Evolutionary conservation across 1,140 invertebrate genomes (phyloP).

Genomic region (Papilio machaon): DNA sequence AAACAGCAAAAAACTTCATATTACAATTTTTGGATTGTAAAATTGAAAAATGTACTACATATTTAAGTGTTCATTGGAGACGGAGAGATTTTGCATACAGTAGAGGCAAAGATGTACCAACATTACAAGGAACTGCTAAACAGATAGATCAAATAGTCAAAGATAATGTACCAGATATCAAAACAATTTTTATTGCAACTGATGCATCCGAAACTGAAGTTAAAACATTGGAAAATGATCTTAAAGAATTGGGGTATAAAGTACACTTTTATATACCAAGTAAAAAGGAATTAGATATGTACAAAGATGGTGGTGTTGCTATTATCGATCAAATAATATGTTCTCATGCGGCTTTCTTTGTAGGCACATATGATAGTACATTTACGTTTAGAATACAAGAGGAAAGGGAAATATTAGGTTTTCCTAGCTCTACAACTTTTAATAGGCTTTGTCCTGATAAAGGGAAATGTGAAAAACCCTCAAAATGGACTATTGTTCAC

Average conservation of each 20-base stretch:
- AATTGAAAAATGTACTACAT: conserved; percentile 87
- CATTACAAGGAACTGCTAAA: conserved; percentile 85
- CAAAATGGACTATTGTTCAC: conserved; percentile 66
- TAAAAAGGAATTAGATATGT: conserved; percentile 81
- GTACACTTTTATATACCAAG: conserved; percentile 66
- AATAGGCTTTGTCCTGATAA: conserved; percentile 90
- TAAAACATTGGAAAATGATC: conserved; percentile 66
- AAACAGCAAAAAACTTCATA: conserved; percentile 89
- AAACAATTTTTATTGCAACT: conserved; percentile 90
- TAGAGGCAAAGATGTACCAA: conserved; percentile 87
- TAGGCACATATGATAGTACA: conserved; percentile 97
- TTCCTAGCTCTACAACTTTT: conserved; percentile 91
- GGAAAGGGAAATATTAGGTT: conserved; percentile 97
- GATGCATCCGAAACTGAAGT: conserved; percentile 87
- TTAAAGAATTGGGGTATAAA: conserved; percentile 56
- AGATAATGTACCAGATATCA: conserved; percentile 81
- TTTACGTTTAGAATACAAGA: conserved; percentile 98
- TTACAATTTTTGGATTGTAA: conserved; percentile 85
- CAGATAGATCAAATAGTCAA: conserved; percentile 86
- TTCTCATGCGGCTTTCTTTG: conserved; percentile 92
- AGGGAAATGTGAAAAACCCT: conserved; percentile 70
- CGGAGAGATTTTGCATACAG: conserved; percentile 91
- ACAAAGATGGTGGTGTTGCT: conserved; percentile 93
- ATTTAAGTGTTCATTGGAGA: conserved; percentile 91
- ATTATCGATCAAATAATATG: conserved; percentile 99